Base-by-base conservation (phyloP, 2,888 invertebrate genomes). In the Ferdinandea cuprea region DNA sequence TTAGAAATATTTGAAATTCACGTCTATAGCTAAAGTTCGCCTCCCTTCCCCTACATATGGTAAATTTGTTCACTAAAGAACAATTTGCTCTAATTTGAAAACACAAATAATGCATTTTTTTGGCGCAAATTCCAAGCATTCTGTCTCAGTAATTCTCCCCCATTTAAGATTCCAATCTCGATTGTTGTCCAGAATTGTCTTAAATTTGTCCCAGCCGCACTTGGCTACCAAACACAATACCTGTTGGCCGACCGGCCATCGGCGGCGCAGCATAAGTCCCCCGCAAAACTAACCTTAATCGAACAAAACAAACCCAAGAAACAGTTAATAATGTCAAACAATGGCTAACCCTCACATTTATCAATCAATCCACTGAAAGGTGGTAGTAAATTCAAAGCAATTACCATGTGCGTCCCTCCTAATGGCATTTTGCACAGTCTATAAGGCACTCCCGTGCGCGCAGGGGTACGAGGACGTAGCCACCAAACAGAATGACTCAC, bases 321-420 rank as follows among this genome's bases (percentile, higher is more conserved):
- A 44, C 35, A 6, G 32, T 54, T 77, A 68, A 77, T 72, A 63
- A 72, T 56, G 83, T 73, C 78, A 66, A 77, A 76, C 77, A 77
- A 54, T 63, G 56, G 72, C 58, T 66, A 59, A 72, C 66, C 66
- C 83, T 77, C 78, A 66, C 83, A 83, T 83, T 78, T 78, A 83
- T 83, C 83, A 83, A 83, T 83, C 83, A 83, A 52, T 52, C 72
- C 56, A 78, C 42, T 68, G 83, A 78, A 73, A 78, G 77, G 68
- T 78, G 83, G 78, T 83, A 78, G 78, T 83, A 83, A 83, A 78
- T 78, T 83, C 52, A 73, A 68, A 78, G 78, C 83, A 78, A 83
- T 83, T 83, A 83, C 83, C 83, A 78, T 78, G 83, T 83, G 78
- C 78, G 83, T 83, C 78, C 78, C 72, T 78, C 73, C 63, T 68